Evolutionary conservation across 2,113 vertebrate species (phyloP).

Genomic region (Myrmecobius fasciatus): DNA sequence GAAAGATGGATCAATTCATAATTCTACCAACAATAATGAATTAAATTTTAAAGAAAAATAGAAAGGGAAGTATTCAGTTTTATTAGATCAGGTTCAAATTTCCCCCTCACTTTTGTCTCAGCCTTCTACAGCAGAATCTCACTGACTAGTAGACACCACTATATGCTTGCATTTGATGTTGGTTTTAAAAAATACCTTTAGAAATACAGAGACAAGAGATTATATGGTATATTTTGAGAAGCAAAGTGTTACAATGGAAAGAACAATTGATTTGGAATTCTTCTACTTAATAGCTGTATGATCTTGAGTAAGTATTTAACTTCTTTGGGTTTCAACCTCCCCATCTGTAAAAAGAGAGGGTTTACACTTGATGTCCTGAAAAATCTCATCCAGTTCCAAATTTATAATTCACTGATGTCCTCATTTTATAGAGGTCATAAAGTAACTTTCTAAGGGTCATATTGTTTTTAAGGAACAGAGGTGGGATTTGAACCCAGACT

Average conservation of each 20-base stretch:
- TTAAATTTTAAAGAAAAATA: constrained; percentile 5
- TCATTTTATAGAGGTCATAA: neutral
- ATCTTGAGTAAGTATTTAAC: neutral
- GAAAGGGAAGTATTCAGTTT: constrained; percentile 22
- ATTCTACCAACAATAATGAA: no score
- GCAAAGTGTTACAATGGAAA: neutral
- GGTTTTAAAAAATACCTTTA: constrained; percentile 37
- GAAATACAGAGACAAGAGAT: neutral
- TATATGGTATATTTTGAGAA: neutral
- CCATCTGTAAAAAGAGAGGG: neutral
- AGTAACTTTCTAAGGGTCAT: no score
- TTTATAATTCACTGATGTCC: neutral
- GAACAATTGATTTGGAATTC: neutral
- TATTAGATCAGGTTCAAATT: neutral
- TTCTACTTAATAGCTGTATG: neutral
- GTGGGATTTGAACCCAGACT: neutral
- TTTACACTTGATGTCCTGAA: neutral
- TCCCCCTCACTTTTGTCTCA: constrained; percentile 2
- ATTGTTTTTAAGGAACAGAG: neutral
- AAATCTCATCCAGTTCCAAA: neutral
- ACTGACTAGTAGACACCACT: neutral
- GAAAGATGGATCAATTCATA: no score
- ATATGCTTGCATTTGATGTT: neutral
- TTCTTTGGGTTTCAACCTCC: neutral
- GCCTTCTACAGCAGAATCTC: neutral